Base-by-base conservation (phyloP, 2,113 vertebrate species). In the cattle (Bos taurus) region DNA sequence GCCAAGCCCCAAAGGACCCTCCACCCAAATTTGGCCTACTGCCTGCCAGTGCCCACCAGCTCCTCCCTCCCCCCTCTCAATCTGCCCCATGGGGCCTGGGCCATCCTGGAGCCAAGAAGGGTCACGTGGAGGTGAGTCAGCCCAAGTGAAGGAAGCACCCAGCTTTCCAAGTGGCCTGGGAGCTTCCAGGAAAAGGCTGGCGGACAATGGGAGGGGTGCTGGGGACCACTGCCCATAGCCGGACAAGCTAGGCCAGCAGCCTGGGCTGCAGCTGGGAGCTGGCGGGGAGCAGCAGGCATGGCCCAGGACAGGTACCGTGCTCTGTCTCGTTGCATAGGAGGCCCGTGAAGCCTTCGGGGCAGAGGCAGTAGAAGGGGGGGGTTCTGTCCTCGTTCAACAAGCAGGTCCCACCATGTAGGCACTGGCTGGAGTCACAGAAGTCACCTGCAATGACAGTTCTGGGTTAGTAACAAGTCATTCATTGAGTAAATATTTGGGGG, bases 321-420 rank as follows among this genome's bases (percentile, higher is more conserved):
- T 99, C 99, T 0, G 99, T 99, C 92, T 99, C 98, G 28, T 99
- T 99, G 99, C 99, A 99, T 52, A 99, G 98, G 96, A 99, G 99
- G 54, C 99, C 99, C 4, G 98, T 95, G 11, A 99, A 99, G 88
- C 99, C 99, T 7, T 99, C 99, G 0, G 99, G 97, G 81, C 99
- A 99, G 98, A 99, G 99, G 95, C 99, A 99, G 98, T 99, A 98
- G 98, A 99, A 99, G 6, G 99, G 98, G 30, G 98, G 98, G 0
- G 0, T 36, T 82, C 98, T 99, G 36, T 99, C 99, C 13, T 99
- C 98, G 17, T 98, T 99, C 0, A 98, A 99, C 97, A 99, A 98
- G 97, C 99, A 99, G 9, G 99, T 99, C 26, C 99, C 99, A 93
- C 99, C 99, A 36, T 99, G 99, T 88, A 99, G 98, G 98, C 99